Percentiles rank a stretch among this genome's conserved stretches.
phyloP scores from a whole-genome alignment of 2,113 vertebrate species.

The Rafetus swinhoei region DNA sequence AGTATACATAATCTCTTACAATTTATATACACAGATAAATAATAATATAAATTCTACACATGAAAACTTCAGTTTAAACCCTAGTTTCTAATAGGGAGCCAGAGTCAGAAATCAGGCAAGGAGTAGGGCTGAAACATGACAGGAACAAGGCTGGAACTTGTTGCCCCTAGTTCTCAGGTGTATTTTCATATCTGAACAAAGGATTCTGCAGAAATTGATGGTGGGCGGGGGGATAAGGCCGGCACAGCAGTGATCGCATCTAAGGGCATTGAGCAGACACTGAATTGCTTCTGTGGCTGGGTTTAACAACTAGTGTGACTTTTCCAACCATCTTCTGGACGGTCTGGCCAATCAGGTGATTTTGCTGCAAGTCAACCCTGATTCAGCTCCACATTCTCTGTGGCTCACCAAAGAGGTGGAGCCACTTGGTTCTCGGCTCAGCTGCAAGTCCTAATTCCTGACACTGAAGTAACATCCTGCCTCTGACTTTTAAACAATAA shows the following conservation, averaged over 20 bases:
- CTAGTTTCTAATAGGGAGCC: background rate
- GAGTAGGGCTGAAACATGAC: too few species aligned
- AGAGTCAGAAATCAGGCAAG: too few species aligned
- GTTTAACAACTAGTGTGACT: background rate
- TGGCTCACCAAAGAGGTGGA: background rate
- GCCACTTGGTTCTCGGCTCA: background rate
- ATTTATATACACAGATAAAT: background rate
- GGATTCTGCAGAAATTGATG: background rate
- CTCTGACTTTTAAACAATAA: background rate
- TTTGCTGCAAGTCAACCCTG: background rate
- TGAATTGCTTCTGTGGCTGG: background rate
- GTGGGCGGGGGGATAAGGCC: background rate
- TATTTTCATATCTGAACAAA: background rate
- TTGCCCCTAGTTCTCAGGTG: background rate
- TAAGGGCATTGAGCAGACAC: background rate
- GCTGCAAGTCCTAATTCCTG: background rate
- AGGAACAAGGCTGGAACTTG: too few species aligned
- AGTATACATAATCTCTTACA: background rate
- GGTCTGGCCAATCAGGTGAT: background rate
- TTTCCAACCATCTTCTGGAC: background rate
- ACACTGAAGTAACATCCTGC: background rate
- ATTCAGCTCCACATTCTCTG: background rate
- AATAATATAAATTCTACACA: slow-evolving; percentile 4
- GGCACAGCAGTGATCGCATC: background rate
- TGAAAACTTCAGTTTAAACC: slow-evolving; percentile 2